These are phyloP conservation scores for Entosphenus tridentatus DNA, from an alignment of 2,113 vertebrate genomes.

Conservation along the genomic window DNA sequence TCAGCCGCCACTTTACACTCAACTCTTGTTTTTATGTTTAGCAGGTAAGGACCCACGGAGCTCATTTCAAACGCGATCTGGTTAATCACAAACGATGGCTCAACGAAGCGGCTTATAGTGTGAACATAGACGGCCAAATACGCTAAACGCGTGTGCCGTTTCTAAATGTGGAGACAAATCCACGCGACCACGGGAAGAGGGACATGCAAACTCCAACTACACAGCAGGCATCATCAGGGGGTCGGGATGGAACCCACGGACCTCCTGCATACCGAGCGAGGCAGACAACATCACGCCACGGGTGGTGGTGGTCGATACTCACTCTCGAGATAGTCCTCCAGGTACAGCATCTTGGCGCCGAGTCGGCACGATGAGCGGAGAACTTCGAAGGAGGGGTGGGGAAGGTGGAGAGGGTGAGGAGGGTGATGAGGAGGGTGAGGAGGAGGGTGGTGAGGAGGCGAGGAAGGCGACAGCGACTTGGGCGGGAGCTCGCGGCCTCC, in stretches of 20 bases:
- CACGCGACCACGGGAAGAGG: background rate
- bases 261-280: background rate
- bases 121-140: background rate
- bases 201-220: background rate
- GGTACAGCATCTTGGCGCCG: constrained; percentile 55
- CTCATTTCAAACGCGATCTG: background rate
- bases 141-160: no score
- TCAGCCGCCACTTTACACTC: background rate
- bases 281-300: background rate
- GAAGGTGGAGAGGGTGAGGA: no score
- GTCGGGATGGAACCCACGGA: background rate
- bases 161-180: background rate
- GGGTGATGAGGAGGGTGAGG: no score
- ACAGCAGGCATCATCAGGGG: background rate
- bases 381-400: no score
- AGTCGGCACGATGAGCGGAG: constrained; percentile 11
- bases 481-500: no score
- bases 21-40: background rate
- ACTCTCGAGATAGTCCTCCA: constrained; percentile 96
- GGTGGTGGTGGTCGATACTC: constrained; percentile 28
- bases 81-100: background rate
- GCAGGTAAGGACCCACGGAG: background rate
- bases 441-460: no score
- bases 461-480: no score
- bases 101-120: background rate